Evolutionary conservation across 2,113 vertebrate genomes (phyloP).

Genomic region (Crotalus helleri): DNA sequence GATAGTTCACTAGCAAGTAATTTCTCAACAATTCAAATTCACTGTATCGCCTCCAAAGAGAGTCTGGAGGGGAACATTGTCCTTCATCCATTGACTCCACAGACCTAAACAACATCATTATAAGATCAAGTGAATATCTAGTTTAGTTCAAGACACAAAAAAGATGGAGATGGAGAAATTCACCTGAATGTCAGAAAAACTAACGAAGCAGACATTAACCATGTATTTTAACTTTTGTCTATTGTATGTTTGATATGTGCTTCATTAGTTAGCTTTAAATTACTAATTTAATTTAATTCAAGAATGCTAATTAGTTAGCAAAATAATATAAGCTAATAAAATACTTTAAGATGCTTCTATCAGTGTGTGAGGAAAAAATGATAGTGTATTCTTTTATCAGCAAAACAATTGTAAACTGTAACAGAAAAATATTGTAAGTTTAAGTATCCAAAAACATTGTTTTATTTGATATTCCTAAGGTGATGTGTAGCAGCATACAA

Average conservation of each 20-base stretch:
- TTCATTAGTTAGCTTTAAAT: neutral
- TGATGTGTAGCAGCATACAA: neutral
- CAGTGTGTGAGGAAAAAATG: neutral
- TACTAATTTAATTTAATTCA: neutral
- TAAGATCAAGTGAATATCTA: neutral
- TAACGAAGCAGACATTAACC: neutral
- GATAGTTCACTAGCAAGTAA: conserved; percentile 85
- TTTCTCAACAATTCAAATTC: conserved; percentile 92
- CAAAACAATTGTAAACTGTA: neutral
- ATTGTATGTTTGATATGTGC: neutral
- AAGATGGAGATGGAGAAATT: neutral
- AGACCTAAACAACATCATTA: conserved; percentile 66
- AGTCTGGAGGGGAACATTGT: conserved; percentile 81
- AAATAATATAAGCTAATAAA: neutral
- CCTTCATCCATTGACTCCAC: conserved; percentile 78
- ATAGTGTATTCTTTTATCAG: neutral
- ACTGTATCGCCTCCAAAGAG: conserved; percentile 93
- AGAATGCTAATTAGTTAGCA: neutral
- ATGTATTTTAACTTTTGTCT: neutral
- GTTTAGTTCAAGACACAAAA: neutral
- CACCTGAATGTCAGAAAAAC: neutral
- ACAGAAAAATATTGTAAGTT: neutral
- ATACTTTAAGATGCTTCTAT: neutral
- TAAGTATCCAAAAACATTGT: neutral
- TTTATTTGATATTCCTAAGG: neutral